phyloP scores from a whole-genome alignment of 1,140 invertebrate genomes.

The Subanguina moxae region DNA sequence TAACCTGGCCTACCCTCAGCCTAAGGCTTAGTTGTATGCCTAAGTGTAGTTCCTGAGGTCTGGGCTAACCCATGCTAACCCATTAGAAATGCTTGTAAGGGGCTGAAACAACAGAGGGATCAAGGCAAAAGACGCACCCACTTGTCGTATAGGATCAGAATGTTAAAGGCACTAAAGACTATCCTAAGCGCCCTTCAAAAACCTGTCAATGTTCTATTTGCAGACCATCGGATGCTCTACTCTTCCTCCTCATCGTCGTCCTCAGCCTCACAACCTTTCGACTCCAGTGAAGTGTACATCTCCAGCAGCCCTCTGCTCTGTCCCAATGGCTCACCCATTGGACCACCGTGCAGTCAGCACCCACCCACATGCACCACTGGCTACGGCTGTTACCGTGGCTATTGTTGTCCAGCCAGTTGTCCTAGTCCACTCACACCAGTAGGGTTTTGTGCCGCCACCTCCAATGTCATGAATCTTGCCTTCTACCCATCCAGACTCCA shows the following conservation, averaged over 20 bases:
- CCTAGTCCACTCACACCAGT: conserved; percentile 9
- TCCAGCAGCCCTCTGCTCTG: background rate
- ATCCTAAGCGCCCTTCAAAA: background rate
- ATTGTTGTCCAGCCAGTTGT: conserved; percentile 29
- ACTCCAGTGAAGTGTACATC: conserved; percentile 6
- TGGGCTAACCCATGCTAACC: no score
- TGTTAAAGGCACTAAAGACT: no score
- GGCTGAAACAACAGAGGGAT: no score
- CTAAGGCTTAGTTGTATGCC: no score
- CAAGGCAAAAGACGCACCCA: no score
- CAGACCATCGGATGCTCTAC: conserved; percentile 2
- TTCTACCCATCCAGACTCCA: background rate
- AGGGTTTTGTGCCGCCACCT: conserved; percentile 16
- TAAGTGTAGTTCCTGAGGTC: no score
- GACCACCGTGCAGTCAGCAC: conserved; percentile 7
- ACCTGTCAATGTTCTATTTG: background rate
- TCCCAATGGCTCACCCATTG: conserved; percentile 15
- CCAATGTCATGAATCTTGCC: background rate
- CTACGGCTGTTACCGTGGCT: conserved; percentile 36
- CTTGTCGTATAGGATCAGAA: no score
- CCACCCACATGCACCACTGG: conserved; percentile 23
- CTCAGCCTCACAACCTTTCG: conserved; percentile 6
- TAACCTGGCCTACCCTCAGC: no score
- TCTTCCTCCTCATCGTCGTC: background rate
- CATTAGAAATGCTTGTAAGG: no score